Evolutionary conservation across 2,797 vertebrate genomes (phyloP), one percentile per base, ranked within the genome.

Genomic region (Mormyrus hasselquistii): DNA sequence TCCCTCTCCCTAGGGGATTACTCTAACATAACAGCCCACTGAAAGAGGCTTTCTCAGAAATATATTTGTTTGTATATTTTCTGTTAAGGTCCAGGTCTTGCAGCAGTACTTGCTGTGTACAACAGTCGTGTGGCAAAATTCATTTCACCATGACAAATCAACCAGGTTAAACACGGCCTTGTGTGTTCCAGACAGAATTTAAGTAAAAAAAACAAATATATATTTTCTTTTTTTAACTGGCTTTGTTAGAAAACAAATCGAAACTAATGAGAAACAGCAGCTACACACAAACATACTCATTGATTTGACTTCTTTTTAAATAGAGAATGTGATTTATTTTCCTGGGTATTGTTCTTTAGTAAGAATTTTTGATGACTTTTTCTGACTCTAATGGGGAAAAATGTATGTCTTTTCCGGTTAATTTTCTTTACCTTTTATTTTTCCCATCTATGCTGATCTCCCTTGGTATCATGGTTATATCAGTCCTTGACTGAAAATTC

Each of bases 41-140:
- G 95, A 97, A 97, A 97, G 96, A 95, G 94, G 89, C 90, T 95
- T 96, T 96, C 96, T 96, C 96, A 95, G 93, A 95, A 94, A 94
- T 94, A 93, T 96, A 96, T 97, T 97, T 97, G 96, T 97, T 97
- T 97, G 97, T 97, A 97, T 97, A 96, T 96, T 96, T 97, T 95
- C 96, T 97, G 96, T 97, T 96, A 96, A 94, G 96, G 96, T 95
- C 96, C 94, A 95, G 95, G 91, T 94, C 95, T 95, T 94, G 94
- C 95, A 95, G 96, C 95, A 95, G 95, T 95, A 94, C 96, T 97
- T 95, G 94, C 94, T 93, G 95, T 92, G 92, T 94, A 94, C 94
- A 95, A 96, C 95, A 95, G 96, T 96, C 95, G 94, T 95, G 92
- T 91, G 93, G 95, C 94, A 95, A 94, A 95, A 94, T 95, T 96